Conservation (phyloP, 2,113 vertebrate species). For the Myrmophylax atrothorax region DNA sequence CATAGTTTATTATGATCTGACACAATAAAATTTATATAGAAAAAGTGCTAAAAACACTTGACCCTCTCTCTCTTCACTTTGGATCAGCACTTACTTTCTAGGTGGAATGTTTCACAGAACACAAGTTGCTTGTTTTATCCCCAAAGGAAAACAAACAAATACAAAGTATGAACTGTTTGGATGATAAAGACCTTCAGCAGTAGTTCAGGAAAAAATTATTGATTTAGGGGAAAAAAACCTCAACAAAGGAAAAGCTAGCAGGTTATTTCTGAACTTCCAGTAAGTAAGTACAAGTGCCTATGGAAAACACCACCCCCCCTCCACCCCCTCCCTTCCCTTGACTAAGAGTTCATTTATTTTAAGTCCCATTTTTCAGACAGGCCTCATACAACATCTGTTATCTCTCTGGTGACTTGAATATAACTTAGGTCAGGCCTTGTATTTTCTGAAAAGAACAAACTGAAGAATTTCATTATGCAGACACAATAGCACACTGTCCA, state of each 20-base stretch:
- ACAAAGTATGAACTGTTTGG: not conserved
- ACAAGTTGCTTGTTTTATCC: not conserved
- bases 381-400: not conserved
- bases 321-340: not conserved
- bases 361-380: not conserved
- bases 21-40: not conserved
- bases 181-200: not conserved
- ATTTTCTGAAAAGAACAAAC: not conserved
- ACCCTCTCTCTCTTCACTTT: not conserved
- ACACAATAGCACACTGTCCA: not conserved
- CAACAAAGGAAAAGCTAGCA: not conserved
- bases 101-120: not conserved
- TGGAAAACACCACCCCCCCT: not conserved
- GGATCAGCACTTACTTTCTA: not conserved
- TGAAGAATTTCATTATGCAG: not conserved
- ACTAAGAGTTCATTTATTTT: not conserved
- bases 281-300: not conserved
- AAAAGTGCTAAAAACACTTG: not conserved
- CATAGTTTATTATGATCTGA: not conserved
- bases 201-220: not conserved
- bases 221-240: not conserved
- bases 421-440: not conserved
- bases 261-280: not conserved
- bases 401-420: not conserved
- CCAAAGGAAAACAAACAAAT: not conserved